These are phyloP conservation scores for Drosophila pandora DNA, from an alignment of 1,140 invertebrate genomes.

Conservation along the genomic window DNA sequence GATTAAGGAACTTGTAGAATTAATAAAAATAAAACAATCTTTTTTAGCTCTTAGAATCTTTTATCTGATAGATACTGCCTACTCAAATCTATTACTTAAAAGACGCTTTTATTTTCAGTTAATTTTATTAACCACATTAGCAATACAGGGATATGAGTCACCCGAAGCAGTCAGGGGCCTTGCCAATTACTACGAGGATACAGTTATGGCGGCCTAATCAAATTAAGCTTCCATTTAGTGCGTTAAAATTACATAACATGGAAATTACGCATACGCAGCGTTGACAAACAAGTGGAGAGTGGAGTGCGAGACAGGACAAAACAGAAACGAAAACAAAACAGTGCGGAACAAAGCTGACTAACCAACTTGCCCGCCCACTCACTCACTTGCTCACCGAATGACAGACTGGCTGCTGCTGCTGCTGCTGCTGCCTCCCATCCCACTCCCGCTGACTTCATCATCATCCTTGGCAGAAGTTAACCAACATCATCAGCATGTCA, in stretches of 20 bases:
- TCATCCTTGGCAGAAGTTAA: slow-evolving; percentile 56
- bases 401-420: slow-evolving; percentile 35
- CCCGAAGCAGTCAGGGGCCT: not conserved
- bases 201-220: slow-evolving; percentile 76
- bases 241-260: slow-evolving; percentile 75
- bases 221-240: slow-evolving; percentile 77
- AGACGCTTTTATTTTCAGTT: not conserved
- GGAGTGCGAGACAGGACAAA: slow-evolving; percentile 11
- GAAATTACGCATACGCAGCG: slow-evolving; percentile 77
- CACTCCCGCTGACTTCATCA: slow-evolving; percentile 66
- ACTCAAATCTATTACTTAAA: no score
- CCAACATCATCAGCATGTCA: slow-evolving; percentile 69
- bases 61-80: no score
- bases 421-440: slow-evolving; percentile 10
- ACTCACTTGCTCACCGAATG: slow-evolving; percentile 3
- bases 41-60: no score
- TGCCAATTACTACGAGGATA: slow-evolving; percentile 22
- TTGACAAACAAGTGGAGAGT: slow-evolving; percentile 42
- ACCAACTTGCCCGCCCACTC: slow-evolving; percentile 42
- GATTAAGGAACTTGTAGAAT: no score
- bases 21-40: no score
- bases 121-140: not conserved
- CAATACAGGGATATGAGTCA: slow-evolving; percentile 2
- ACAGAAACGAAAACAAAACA: slow-evolving; percentile 4
- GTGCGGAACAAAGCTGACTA: slow-evolving; percentile 58